phyloP scores from a whole-genome alignment of 2,113 vertebrate genomes.

The Cranoglanis bouderius region DNA sequence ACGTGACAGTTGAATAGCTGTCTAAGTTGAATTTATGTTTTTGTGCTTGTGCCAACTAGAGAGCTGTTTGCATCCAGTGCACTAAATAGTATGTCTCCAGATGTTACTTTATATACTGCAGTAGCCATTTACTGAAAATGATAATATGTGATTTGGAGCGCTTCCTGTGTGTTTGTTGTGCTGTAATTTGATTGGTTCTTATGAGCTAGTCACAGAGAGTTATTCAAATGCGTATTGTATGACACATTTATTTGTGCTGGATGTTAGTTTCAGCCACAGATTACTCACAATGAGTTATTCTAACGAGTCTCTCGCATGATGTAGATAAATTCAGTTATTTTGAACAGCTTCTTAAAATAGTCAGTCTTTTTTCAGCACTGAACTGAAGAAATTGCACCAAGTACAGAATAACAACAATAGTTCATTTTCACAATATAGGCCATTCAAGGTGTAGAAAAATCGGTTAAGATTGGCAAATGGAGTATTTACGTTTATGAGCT shows the following conservation, averaged over 20 bases:
- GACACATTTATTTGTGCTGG: not conserved
- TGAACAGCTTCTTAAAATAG: not conserved
- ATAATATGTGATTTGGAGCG: not conserved
- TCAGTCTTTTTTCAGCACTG: not conserved
- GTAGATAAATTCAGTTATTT: not conserved
- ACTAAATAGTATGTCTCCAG: not conserved
- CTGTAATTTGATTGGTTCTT: not conserved
- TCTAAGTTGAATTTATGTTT: not conserved
- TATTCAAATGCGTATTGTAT: not conserved
- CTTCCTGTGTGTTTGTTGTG: not conserved
- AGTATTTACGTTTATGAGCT: not conserved
- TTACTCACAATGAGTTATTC: not conserved
- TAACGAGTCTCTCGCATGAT: not conserved
- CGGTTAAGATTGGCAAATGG: not conserved
- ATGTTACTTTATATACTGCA: not conserved
- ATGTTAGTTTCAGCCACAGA: not conserved
- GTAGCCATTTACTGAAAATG: not conserved
- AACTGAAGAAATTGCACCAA: not conserved
- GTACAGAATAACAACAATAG: not conserved
- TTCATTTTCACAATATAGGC: not conserved
- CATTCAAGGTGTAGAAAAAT: not conserved
- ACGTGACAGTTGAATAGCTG: not conserved
- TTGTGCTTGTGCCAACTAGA: not conserved
- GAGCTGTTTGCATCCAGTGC: not conserved
- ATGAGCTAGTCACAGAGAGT: not conserved